Evolutionary conservation across 2,888 invertebrate genomes (phyloP).

Genomic region (Dolichopus griseipennis): DNA sequence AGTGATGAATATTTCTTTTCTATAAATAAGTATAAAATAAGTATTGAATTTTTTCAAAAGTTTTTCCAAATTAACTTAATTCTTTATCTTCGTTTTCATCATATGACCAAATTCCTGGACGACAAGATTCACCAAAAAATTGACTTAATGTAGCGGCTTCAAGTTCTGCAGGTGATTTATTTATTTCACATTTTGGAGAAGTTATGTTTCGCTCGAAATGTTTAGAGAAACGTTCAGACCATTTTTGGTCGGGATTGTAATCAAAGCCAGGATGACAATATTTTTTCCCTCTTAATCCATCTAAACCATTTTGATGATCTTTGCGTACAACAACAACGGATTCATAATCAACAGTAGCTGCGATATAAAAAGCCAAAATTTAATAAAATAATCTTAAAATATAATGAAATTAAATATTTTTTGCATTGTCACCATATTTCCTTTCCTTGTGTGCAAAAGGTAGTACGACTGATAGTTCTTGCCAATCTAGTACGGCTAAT

Average conservation of each 20-base stretch:
- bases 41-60: constrained; percentile 21
- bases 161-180: constrained; percentile 48
- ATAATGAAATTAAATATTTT: background rate
- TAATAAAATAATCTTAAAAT: background rate
- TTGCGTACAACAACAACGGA: constrained; percentile 52
- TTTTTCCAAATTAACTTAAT: constrained; percentile 47
- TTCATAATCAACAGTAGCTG: constrained; percentile 46
- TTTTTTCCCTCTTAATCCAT: constrained; percentile 46
- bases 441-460: constrained; percentile 40
- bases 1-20: constrained; percentile 49
- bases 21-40: constrained; percentile 26
- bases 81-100: constrained; percentile 46
- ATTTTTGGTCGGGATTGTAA: constrained; percentile 34
- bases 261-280: constrained; percentile 61
- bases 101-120: constrained; percentile 61
- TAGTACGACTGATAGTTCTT: constrained; percentile 44
- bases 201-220: constrained; percentile 47
- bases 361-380: constrained; percentile 34
- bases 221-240: constrained; percentile 54
- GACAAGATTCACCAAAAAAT: constrained; percentile 62
- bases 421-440: constrained; percentile 38
- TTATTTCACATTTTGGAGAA: constrained; percentile 28
- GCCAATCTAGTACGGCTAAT: constrained; percentile 40
- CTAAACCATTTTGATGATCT: constrained; percentile 44
- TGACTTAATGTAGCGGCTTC: constrained; percentile 52